Conservation (phyloP, 2,797 vertebrate genomes). For the Myripristis jacobus region DNA sequence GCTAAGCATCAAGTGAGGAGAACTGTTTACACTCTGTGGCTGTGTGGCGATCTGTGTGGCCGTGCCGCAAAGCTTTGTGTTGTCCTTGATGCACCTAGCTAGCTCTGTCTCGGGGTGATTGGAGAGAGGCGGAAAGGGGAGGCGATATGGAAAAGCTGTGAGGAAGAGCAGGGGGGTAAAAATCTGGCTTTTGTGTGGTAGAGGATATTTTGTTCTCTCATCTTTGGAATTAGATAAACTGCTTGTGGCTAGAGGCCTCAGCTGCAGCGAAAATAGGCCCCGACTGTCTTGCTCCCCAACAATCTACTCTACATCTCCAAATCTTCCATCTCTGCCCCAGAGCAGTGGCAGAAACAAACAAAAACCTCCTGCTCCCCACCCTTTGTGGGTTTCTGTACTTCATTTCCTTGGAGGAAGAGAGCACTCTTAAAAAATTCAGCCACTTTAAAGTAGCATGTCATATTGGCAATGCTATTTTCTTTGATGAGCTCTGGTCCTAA, state of each 20-base stretch:
- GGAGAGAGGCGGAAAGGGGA: conserved; percentile 50
- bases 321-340: conserved; percentile 78
- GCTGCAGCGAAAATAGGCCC: conserved; percentile 75
- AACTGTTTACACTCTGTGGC: conserved; percentile 65
- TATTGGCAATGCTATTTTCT: conserved; percentile 75
- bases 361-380: conserved; percentile 73
- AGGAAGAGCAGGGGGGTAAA: conserved; percentile 49
- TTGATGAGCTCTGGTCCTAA: conserved; percentile 77
- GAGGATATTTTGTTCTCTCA: conserved; percentile 77
- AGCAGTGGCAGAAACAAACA: conserved; percentile 79
- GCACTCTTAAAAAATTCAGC: conserved; percentile 77
- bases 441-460: conserved; percentile 73
- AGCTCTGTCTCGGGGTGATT: conserved; percentile 63
- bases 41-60: conserved; percentile 58
- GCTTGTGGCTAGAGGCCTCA: conserved; percentile 82
- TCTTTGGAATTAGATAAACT: conserved; percentile 81
- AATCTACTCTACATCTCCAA: conserved; percentile 78
- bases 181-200: conserved; percentile 66
- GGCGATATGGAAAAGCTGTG: conserved; percentile 46
- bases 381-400: conserved; percentile 67
- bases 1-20: conserved; percentile 69
- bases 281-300: conserved; percentile 74
- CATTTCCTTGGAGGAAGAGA: conserved; percentile 79
- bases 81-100: conserved; percentile 70
- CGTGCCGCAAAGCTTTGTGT: conserved; percentile 51